These are phyloP conservation scores for Phoxinus phoxinus DNA, from an alignment of 2,113 vertebrate genomes.

Conservation along the genomic window DNA sequence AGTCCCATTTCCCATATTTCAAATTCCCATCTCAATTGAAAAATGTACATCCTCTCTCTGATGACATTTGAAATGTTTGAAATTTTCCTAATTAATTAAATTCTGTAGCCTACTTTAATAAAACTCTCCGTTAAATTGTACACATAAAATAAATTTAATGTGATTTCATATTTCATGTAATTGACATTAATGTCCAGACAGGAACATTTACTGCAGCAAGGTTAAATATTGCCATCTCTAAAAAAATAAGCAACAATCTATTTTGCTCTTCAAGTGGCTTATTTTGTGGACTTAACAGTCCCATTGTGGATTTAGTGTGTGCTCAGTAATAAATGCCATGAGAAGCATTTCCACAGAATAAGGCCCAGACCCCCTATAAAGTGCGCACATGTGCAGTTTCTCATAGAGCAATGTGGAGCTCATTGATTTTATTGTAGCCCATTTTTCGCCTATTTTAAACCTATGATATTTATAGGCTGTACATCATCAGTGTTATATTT, in stretches of 20 bases:
- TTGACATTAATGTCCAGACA: not conserved
- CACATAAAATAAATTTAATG: not conserved
- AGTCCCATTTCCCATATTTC: not conserved
- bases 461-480: not conserved
- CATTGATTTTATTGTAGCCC: not conserved
- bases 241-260: not conserved
- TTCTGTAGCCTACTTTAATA: not conserved
- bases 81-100: not conserved
- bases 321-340: not conserved
- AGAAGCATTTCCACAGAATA: conserved; percentile 14
- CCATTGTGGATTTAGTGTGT: not conserved
- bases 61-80: not conserved
- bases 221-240: not conserved
- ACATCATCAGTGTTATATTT: not conserved
- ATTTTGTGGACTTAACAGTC: not conserved
- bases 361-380: not conserved
- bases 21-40: not conserved
- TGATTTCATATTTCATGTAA: not conserved
- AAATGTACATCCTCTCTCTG: not conserved
- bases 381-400: not conserved
- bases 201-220: not conserved
- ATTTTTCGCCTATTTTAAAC: not conserved
- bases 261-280: not conserved
- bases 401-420: not conserved
- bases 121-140: not conserved